A percentile compares a stretch with the other conserved stretches of the same genome.
Conservation (phyloP, 2,113 vertebrate species). For the Indicator indicator region DNA sequence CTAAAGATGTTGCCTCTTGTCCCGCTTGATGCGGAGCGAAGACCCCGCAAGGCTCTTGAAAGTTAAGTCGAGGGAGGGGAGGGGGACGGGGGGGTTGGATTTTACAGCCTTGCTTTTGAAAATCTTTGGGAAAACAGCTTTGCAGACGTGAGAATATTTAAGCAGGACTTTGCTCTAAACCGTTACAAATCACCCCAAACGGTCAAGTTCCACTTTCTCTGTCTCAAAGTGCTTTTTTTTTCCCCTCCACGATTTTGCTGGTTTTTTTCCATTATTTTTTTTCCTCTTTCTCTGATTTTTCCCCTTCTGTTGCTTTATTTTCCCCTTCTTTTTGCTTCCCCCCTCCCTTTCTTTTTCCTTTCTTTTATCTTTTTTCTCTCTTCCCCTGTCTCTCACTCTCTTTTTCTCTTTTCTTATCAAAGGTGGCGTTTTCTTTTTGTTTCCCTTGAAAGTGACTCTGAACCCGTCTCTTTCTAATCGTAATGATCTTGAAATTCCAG, state of each 20-base stretch:
- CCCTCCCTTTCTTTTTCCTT: background rate
- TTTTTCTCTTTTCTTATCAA: background rate
- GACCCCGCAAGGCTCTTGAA: background rate
- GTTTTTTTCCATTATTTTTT: too few species aligned
- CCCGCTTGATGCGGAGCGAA: background rate
- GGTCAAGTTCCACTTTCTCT: constrained; percentile 45
- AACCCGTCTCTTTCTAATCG: constrained; percentile 48
- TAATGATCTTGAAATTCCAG: constrained; percentile 67
- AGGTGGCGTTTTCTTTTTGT: constrained; percentile 34
- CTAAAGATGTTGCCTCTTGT: constrained; percentile 65
- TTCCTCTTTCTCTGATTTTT: rapidly evolving
- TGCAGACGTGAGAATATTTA: constrained; percentile 3
- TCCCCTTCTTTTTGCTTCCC: background rate
- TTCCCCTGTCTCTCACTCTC: background rate
- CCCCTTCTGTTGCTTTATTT: rapidly evolving
- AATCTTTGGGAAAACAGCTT: constrained; percentile 27
- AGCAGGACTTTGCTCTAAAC: background rate
- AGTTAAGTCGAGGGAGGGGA: background rate
- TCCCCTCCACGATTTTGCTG: background rate
- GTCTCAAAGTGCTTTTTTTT: background rate
- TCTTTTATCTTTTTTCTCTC: rapidly evolving
- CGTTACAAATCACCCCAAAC: constrained; percentile 43
- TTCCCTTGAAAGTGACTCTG: constrained; percentile 73
- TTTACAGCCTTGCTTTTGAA: background rate
- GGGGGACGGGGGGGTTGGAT: background rate